These are phyloP conservation scores for Misgurnus mizolepis DNA, from an alignment of 2,113 vertebrate genomes.

Conservation along the genomic window DNA sequence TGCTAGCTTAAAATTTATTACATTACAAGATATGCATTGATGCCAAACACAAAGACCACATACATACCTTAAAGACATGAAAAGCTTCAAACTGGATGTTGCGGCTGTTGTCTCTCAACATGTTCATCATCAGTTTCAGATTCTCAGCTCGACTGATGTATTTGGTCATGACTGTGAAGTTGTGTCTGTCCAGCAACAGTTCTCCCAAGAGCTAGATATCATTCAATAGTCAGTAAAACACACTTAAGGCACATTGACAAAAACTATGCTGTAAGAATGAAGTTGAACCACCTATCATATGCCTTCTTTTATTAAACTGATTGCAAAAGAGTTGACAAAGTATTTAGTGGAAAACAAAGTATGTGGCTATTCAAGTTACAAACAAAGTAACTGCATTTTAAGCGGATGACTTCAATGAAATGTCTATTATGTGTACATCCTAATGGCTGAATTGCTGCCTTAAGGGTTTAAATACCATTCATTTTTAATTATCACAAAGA, in stretches of 20 bases:
- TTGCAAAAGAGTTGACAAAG: neutral
- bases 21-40: neutral
- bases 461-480: neutral
- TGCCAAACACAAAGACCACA: neutral
- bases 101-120: slow-evolving; percentile 93
- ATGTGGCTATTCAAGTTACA: slow-evolving; percentile 11
- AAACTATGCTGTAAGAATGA: neutral
- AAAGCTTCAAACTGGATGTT: slow-evolving; percentile 99
- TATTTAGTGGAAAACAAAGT: neutral
- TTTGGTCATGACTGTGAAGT: slow-evolving; percentile 94
- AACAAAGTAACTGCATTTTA: neutral
- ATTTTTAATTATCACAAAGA: neutral
- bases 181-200: slow-evolving; percentile 92
- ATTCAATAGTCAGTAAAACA: slow-evolving; percentile 38
- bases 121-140: slow-evolving; percentile 97
- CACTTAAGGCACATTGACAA: neutral
- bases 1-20: neutral
- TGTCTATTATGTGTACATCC: neutral
- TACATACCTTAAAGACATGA: slow-evolving; percentile 94
- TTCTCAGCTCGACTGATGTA: slow-evolving; percentile 97
- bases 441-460: neutral
- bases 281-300: neutral
- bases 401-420: neutral
- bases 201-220: slow-evolving; percentile 88
- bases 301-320: neutral